phyloP scores from a whole-genome alignment of 35 echinoderm and acorn worm genomes.

The Stichopus chloronotus region DNA sequence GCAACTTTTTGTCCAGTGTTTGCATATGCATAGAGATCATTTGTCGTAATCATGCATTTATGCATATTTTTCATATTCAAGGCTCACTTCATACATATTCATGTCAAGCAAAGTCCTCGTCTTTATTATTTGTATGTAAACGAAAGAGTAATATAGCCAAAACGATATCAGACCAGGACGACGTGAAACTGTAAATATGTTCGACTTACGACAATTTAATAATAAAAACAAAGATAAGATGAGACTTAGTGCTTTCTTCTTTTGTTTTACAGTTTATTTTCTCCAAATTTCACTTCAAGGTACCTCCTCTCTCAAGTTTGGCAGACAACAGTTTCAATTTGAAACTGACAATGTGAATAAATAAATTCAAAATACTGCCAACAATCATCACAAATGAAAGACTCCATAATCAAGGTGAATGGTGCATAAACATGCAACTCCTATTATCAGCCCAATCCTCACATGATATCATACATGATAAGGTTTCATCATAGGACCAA shows the following conservation, averaged over 20 bases:
- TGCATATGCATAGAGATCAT: background rate
- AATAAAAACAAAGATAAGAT: conserved; percentile 9
- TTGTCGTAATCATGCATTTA: background rate
- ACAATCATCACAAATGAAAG: no score
- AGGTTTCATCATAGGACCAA: no score
- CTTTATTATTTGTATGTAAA: background rate
- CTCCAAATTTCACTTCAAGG: background rate
- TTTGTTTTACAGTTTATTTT: background rate
- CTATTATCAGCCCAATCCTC: no score
- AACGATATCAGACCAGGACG: background rate
- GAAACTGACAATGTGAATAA: no score
- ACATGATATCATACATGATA: no score
- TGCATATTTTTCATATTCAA: background rate
- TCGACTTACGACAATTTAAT: conserved; percentile 28
- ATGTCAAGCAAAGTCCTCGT: background rate
- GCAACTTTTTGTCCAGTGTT: no score
- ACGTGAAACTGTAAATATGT: conserved; percentile 20
- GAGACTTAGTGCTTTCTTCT: background rate
- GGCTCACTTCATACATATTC: background rate
- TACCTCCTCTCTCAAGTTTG: no score
- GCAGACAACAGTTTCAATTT: no score
- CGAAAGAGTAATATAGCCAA: background rate
- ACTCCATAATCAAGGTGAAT: no score
- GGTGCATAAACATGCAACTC: no score
- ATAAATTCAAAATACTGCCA: no score